Base-by-base conservation (phyloP, 1,140 invertebrate species). In the Drosophila mayri region DNA sequence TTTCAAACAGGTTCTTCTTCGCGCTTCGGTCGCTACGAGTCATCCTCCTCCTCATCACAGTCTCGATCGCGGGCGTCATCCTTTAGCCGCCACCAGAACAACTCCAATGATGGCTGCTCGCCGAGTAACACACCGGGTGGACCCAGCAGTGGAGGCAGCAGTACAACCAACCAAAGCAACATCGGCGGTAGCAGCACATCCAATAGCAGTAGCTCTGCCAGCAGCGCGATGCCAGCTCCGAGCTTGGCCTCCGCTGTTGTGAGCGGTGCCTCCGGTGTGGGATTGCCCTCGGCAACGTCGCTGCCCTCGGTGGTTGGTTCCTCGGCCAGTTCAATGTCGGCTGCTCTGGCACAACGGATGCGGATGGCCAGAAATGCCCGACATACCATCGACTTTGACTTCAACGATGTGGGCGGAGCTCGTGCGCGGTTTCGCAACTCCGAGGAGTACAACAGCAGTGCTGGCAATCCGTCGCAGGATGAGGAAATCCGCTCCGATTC, bases 371-470 rank as follows among this genome's bases (percentile, higher is more conserved):
- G 91, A 47, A 80, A 49, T 71, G 54, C 93, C 67, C 62, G 93
- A 65, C 80, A 91, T 44, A 87, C 83, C 47, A 71, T 87, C 14
- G 92, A 92, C 62, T 92, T 84, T 68, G 92, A 92, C 30, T 87
- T 91, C 46, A 71, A 78, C 40, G 90, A 91, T 73, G 67, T 72
- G 37, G 66, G 93, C 4, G 91, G 94, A 54, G 20, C 25, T n/a
- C 57, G 66, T 8, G 47, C 66, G 10, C 52, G 83, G 37, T 94
- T 95, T 91, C 94, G 95, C 47, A 95, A 93, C 77, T 94, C 95
- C 77, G 95, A 95, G 76, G 95, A 95, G 74, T 95, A 94, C 75
- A 95, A 94, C 84, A 76, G 22, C 18, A 52, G 28, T 37, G 12
- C 49, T 46, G 38, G 94, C 2, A 54, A 46, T 95, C 94, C 68